Base-by-base conservation (phyloP, 2,888 invertebrate species). In the Oxystoma pomonae region DNA sequence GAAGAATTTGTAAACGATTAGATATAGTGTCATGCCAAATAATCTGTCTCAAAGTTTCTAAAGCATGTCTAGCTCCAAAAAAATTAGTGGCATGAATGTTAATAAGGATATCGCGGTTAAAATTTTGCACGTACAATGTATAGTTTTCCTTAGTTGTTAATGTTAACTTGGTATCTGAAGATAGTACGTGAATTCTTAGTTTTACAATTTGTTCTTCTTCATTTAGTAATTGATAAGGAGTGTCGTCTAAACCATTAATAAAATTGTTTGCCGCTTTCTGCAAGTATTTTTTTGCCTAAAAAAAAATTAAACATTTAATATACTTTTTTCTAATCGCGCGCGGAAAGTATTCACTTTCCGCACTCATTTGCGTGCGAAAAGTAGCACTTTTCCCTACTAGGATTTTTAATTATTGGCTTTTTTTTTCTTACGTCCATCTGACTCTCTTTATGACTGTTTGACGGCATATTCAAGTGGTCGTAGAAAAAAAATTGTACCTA, bases 81-180 rank as follows among this genome's bases (percentile, higher is more conserved):
- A 86, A 91, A 0, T 87, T 87, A 35, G 83, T 83, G 0, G 89
- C 88, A 1, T 83, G 86, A 7, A 84, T 80, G 21, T 79, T 79
- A 1, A 81, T 83, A 68, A 81, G 76, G 60, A 86, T 81, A 18
- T 87, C 75, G 1, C 90, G 76, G 59, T 83, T 84, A 20, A 61
- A 20, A 51, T 68, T 68, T 49, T 57, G 61, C n/a, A 72, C 65
- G 3, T 22, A 60, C 16, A 75, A 59, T 1, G 53, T 57, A 76
- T 92, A 91, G 67, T 87, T 87, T 75, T 92, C 92, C 74, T 90
- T 87, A 0, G 88, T 89, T 63, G 86, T 84, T 61, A 89, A 78
- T 20, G 82, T 84, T 67, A 89, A 78, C 68, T 83, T 83, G 0
- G 83, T 57, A 35, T 64, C 64, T 2, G 35, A 17, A 57, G 61